Base-by-base conservation (phyloP, 2,113 vertebrate species). In the Carassius gibelio region DNA sequence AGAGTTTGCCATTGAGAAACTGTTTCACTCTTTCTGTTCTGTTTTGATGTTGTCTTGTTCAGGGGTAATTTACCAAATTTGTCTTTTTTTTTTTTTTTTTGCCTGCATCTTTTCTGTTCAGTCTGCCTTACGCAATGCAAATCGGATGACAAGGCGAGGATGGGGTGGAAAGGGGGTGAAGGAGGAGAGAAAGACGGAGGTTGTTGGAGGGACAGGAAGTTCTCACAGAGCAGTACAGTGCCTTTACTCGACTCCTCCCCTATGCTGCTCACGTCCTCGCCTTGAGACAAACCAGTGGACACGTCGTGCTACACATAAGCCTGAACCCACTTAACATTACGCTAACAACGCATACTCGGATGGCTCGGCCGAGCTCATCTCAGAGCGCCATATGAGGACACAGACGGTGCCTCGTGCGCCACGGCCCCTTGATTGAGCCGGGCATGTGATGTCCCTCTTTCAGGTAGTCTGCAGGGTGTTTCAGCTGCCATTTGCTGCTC, bases 191-290 rank as follows among this genome's bases (percentile, higher is more conserved):
- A 89, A 85, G 90, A 89, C 85, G 89, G 89, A 0, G 79, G n/a
- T 74, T 72, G 66, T 89, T 71, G 8, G 23, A 36, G 15, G n/a
- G 50, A 91, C 42, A 86, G 84, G 86, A 50, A 23, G 34, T 79
- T 87, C 92, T 90, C 91, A 90, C 91, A 91, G 90, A 90, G 78
- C 93, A 92, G 88, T 91, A 89, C 95, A 97, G 97, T 97, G 96
- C 97, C 97, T 97, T 95, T 95, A 93, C 90, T 92, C 92, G 91
- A 91, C 88, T 87, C 42, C 34, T 76, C 5, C 82, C 55, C 57
- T 42, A 14, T 14, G 5, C 34, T 10, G 62, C 42, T 81, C 42
- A 8, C 21, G n/a, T 50, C 45, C 23, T 86, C 87, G 72, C 52
- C 36, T 76, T 23, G 26, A 64, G 19, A 69, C 72, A 77, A 79